Conservation (phyloP, 2,113 vertebrate species). For the Macquaria australasica region DNA sequence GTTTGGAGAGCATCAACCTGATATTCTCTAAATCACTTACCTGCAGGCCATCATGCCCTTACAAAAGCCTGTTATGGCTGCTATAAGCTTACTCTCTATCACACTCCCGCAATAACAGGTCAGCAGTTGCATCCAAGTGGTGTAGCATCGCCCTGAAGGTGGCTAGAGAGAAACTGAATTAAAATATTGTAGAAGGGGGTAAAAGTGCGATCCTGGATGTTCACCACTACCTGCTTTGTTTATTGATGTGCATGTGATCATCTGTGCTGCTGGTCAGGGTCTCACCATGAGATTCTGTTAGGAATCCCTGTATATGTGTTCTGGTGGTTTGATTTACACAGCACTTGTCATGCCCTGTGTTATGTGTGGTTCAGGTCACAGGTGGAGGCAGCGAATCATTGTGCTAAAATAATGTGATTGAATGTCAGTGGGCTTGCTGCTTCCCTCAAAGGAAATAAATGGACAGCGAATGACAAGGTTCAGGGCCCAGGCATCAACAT, state of each 20-base stretch:
- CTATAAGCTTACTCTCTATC: slow-evolving; percentile 69
- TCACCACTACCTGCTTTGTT: slow-evolving; percentile 40
- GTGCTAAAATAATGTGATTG: slow-evolving; percentile 81
- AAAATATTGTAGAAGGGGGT: slow-evolving; percentile 41
- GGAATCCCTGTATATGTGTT: slow-evolving; percentile 44
- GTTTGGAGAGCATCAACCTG: slow-evolving; percentile 67
- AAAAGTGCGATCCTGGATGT: slow-evolving; percentile 8
- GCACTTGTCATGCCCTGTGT: slow-evolving; percentile 61
- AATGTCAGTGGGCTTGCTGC: slow-evolving; percentile 76
- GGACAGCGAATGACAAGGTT: slow-evolving; percentile 60
- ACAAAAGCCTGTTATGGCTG: slow-evolving; percentile 67
- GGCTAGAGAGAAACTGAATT: slow-evolving; percentile 60
- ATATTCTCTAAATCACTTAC: slow-evolving; percentile 81
- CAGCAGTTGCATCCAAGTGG: slow-evolving; percentile 47
- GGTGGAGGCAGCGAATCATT: slow-evolving; percentile 74
- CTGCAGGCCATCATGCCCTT: slow-evolving; percentile 68
- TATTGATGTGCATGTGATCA: slow-evolving; percentile 27
- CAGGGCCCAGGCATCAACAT: slow-evolving; percentile 55
- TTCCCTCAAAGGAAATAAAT: slow-evolving; percentile 74
- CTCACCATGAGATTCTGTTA: slow-evolving; percentile 42
- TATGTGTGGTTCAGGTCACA: slow-evolving; percentile 76
- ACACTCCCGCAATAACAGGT: slow-evolving; percentile 56
- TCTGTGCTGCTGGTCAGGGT: slow-evolving; percentile 14
- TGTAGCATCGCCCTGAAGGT: slow-evolving; percentile 45
- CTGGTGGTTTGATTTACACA: slow-evolving; percentile 67